Base-by-base conservation (phyloP, 2,113 vertebrate genomes). In the Andinoacara biseriatus region DNA sequence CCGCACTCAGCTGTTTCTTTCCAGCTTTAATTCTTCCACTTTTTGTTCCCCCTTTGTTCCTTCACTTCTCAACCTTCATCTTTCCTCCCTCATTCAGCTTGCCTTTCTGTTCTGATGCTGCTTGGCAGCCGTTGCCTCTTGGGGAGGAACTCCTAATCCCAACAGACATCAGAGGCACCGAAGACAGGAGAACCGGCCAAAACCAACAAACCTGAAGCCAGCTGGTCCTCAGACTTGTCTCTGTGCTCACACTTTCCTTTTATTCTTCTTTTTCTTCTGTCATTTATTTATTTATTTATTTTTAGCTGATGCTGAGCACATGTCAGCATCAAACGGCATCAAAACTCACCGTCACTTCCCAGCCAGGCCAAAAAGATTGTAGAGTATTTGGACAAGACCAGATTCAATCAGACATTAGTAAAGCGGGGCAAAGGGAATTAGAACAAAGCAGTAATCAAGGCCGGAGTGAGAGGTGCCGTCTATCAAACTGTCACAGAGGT, bases 71-170 rank as follows among this genome's bases (percentile, higher is more conserved):
- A 65, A 65, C 69, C 29, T 81, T 74, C 43, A 69, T 52, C 43
- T 17, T 65, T 56, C 31, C 57, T 35, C 22, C 58, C 14, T 69
- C 56, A 22, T 74, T 56, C 62, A 0, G n/a, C 61, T 17, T 17
- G 0, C 52, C 17, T 49, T 18, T 7, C 17, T 54, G 72, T 60
- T 83, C 65, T 80, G 43, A 86, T 89, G 75, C 58, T 18, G 80
- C 46, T 80, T 86, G 83, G 83, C 81, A 88, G 86, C 67, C 9
- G 49, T 11, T 10, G 74, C 22, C 82, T 86, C 78, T 75, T 11
- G n/a, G 63, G 72, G 58, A 56, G 54, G 40, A 20, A 52, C 43
- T 69, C 14, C 26, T 67, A 69, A 83, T 85, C 80, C 74, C 60
- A n/a, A 15, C 1, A 60, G 85, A 86, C 75, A 33, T 57, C 80